Percentiles rank a stretch among this genome's conserved stretches.
phyloP scores from a whole-genome alignment of 2,797 vertebrate genomes.

The Acrossocheilus wenchowensis region DNA sequence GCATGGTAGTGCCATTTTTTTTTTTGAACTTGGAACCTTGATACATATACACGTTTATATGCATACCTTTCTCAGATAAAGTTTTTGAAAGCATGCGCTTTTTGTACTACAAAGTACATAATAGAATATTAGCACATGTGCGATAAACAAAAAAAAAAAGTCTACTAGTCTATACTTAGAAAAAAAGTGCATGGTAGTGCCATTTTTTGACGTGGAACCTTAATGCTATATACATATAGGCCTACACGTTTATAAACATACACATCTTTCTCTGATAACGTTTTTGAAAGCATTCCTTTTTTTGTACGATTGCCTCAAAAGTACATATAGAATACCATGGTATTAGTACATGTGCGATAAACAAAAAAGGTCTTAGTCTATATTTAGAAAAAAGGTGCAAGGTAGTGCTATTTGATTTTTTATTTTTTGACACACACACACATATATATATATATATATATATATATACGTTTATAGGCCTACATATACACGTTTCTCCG shows the following conservation, averaged over 20 bases:
- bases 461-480: too few relatives aligned
- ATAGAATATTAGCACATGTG: too few relatives aligned
- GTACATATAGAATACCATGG: not conserved
- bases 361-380: not conserved
- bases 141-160: not conserved
- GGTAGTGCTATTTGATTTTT: not conserved
- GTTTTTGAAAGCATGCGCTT: not conserved
- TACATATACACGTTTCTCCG: too few relatives aligned
- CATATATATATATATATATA: too few relatives aligned
- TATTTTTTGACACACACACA: not conserved
- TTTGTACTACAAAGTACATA: too few relatives aligned
- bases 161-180: too few relatives aligned
- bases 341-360: not conserved
- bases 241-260: too few relatives aligned
- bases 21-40: too few relatives aligned
- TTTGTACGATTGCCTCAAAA: not conserved
- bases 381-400: not conserved
- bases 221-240: not conserved
- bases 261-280: not conserved
- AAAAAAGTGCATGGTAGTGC: not conserved
- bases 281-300: not conserved
- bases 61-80: too few relatives aligned
- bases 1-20: too few relatives aligned
- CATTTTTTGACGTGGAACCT: not conserved
- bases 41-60: too few relatives aligned